phyloP scores from a whole-genome alignment of 2,113 vertebrate species.

The Sus scrofa region DNA sequence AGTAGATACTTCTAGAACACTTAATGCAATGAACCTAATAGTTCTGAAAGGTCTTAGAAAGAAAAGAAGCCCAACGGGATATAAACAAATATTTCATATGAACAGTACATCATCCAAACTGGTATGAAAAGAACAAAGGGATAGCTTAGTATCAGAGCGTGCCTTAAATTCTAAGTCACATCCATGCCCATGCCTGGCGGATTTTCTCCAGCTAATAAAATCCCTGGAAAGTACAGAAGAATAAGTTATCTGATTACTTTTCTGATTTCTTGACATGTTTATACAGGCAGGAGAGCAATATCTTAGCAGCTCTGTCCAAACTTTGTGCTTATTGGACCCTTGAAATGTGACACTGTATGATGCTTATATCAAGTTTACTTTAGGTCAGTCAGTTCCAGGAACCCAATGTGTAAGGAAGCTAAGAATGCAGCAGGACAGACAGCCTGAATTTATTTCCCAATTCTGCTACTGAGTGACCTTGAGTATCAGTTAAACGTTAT shows the following conservation, averaged over 20 bases:
- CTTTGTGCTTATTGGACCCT: background rate
- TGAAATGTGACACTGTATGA: background rate
- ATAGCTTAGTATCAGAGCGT: background rate
- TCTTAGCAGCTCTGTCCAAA: background rate
- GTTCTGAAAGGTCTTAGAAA: constrained; percentile 29
- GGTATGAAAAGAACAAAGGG: background rate
- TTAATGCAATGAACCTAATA: background rate
- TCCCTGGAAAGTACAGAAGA: background rate
- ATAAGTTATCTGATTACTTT: background rate
- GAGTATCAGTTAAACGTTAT: background rate
- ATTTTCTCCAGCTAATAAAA: background rate
- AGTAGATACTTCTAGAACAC: background rate
- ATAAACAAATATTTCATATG: constrained; percentile 36
- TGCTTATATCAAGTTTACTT: background rate
- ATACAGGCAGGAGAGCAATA: background rate
- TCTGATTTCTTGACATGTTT: background rate
- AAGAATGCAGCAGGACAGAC: background rate
- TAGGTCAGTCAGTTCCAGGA: background rate
- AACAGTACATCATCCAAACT: constrained; percentile 3
- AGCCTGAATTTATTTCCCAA: background rate
- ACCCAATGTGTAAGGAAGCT: background rate
- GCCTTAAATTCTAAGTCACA: background rate
- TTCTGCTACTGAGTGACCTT: background rate
- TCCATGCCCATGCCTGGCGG: background rate
- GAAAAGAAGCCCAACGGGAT: background rate